phyloP scores from a whole-genome alignment of 1,140 invertebrate species.

The Ceratina japonica region DNA sequence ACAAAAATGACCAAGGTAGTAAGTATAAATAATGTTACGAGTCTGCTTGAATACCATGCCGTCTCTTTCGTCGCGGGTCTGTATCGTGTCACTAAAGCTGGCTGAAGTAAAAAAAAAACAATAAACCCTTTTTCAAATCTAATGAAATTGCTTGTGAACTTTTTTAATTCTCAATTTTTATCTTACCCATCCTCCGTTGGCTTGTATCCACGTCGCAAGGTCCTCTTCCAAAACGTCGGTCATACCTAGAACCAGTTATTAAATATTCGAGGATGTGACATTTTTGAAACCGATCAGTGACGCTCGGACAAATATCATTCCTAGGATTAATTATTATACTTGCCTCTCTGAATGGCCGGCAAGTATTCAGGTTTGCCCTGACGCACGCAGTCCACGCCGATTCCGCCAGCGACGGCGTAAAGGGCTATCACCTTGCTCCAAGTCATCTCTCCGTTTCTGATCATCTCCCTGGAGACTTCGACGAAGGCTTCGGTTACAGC shows the following conservation, averaged over 20 bases:
- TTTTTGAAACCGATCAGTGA: background rate
- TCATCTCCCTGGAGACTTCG: constrained; percentile 82
- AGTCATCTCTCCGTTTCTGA: constrained; percentile 81
- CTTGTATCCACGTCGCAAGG: constrained; percentile 84
- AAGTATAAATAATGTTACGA: constrained; percentile 50
- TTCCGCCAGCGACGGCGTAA: constrained; percentile 84
- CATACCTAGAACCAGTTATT: constrained; percentile 70
- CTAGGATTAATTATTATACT: constrained; percentile 4
- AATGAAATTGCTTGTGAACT: background rate
- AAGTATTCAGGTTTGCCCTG: constrained; percentile 84
- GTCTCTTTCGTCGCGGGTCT: constrained; percentile 54
- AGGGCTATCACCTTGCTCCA: constrained; percentile 86
- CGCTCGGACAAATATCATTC: background rate
- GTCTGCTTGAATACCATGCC: constrained; percentile 50
- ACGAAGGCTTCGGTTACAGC: constrained; percentile 80
- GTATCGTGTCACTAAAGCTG: constrained; percentile 60
- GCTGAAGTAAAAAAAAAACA: constrained; percentile 61
- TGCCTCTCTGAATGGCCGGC: constrained; percentile 81
- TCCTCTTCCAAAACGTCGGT: constrained; percentile 84
- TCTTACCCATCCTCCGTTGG: constrained; percentile 87
- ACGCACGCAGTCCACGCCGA: constrained; percentile 85
- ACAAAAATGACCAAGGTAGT: constrained; percentile 49
- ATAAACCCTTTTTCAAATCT: background rate
- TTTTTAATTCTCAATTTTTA: background rate
- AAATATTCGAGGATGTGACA: background rate